Base-by-base conservation (phyloP, 2,888 invertebrate species). In the Octodonta nipae region DNA sequence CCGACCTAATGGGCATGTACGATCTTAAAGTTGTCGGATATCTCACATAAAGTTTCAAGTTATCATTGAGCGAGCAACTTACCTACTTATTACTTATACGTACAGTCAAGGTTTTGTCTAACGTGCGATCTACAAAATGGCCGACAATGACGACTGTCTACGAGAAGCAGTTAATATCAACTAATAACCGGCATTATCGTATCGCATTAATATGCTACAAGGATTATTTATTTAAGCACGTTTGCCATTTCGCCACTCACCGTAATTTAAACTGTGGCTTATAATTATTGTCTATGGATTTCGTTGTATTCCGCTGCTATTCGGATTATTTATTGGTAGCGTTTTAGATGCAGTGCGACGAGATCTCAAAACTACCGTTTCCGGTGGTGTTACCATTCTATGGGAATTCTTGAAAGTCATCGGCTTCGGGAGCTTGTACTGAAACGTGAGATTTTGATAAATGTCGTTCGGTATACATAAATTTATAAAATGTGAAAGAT, bases 51-150 rank as follows among this genome's bases (percentile, higher is more conserved):
- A 38, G 34, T 41, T 30, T 34, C 41, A 45, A 46, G 48, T 46
- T 47, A 51, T 46, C 47, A 49, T 47, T 51, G 51, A 47, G 48
- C 43, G 43, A 47, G 48, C 47, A 47, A 36, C 32, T 37, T 42
- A 41, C n/a, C n/a, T n/a, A n/a, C 40, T 46, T 47, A 49, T 51
- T 49, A 49, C 45, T 48, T 46, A 13, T 28, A 24, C 6, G 24
- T 28, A 47, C 44, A 35, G 43, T 42, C 45, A 44, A 46, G 43
- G 45, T 44, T 44, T 44, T 33, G 30, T 39, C 41, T 43, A 45
- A 47, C 51, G 50, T 51, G 51, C 49, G 46, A 50, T 46, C 44
- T 40, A 51, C 52, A 54, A 54, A 53, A 54, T 54, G 54, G 54
- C 54, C 47, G 52, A n/a, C n/a, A n/a, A n/a, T n/a, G n/a, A n/a